Percentiles rank a stretch among this genome's conserved stretches.
phyloP scores from a whole-genome alignment of 2,113 vertebrate genomes.

The Vireo altiloquus region DNA sequence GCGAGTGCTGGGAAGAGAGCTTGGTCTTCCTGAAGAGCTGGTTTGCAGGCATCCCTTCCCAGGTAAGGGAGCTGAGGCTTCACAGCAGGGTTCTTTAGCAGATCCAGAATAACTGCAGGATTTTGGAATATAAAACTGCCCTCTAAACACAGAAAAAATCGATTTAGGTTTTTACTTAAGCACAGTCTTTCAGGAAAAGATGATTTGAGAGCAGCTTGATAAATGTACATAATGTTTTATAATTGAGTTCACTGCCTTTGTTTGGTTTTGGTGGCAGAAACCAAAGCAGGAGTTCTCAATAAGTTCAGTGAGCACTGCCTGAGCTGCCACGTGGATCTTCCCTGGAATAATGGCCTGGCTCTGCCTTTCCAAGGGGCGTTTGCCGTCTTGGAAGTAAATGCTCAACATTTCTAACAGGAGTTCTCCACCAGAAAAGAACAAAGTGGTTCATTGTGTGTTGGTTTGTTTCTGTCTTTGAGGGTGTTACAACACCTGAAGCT shows the following conservation, averaged over 20 bases:
- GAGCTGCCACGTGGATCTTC: not conserved
- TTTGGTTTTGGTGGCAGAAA: not conserved
- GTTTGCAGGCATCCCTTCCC: slow-evolving; percentile 96
- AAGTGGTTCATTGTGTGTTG: not conserved
- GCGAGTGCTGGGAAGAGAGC: slow-evolving; percentile 89
- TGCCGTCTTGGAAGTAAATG: not conserved
- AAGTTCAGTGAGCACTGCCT: not conserved
- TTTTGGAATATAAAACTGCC: not conserved
- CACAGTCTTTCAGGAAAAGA: not conserved
- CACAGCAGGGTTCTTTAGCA: not conserved
- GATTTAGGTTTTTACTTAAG: not conserved
- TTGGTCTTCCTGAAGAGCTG: slow-evolving; percentile 95
- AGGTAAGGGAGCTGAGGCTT: slow-evolving; percentile 61
- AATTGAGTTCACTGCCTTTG: not conserved
- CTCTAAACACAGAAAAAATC: not conserved
- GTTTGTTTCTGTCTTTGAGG: not conserved
- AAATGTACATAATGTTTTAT: fast-evolving
- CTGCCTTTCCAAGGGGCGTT: not conserved
- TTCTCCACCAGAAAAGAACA: not conserved
- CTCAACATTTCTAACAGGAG: not conserved
- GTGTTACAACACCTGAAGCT: not conserved
- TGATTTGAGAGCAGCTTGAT: not conserved
- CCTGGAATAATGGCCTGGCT: not conserved
- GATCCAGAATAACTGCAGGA: not conserved
- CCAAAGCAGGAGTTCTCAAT: not conserved